These are phyloP conservation scores for Thunnus albacares DNA, from an alignment of 2,797 vertebrate species.

Conservation along the genomic window DNA sequence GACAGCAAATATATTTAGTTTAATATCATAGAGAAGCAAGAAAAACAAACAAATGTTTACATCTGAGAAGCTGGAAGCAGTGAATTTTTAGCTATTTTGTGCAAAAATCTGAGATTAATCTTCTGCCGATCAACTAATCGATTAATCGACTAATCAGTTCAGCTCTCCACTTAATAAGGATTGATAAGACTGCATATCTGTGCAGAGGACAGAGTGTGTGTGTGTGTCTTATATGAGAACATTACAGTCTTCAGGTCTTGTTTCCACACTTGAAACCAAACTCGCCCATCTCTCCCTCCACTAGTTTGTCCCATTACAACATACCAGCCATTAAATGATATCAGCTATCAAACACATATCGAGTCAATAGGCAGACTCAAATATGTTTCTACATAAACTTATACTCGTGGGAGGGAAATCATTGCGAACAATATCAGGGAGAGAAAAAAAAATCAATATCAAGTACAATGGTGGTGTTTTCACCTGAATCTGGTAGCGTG, in stretches of 20 bases:
- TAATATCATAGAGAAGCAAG: too few relatives aligned
- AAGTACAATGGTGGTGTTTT: constrained; percentile 50
- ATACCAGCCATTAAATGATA: constrained; percentile 34
- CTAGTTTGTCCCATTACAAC: constrained; percentile 4
- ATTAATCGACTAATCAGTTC: not conserved
- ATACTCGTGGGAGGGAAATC: constrained; percentile 45
- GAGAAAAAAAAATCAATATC: constrained; percentile 38
- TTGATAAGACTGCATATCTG: not conserved
- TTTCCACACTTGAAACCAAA: too few relatives aligned
- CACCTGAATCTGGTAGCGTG: constrained; percentile 39
- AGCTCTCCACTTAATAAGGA: not conserved
- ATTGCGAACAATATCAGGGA: constrained; percentile 26
- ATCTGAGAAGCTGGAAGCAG: not conserved
- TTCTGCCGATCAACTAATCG: too few relatives aligned
- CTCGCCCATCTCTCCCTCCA: not conserved
- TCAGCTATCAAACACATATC: constrained; percentile 31
- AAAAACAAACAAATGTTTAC: not conserved
- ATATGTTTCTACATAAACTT: constrained; percentile 43
- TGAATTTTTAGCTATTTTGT: not conserved
- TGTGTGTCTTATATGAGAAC: too few relatives aligned
- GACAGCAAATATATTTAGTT: too few relatives aligned
- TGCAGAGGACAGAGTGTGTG: too few relatives aligned
- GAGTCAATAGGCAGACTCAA: constrained; percentile 16
- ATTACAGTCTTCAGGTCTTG: too few relatives aligned
- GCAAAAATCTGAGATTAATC: too few relatives aligned